phyloP scores from a whole-genome alignment of 2,797 vertebrate species.

The Cynodonichthys magdalenae region DNA sequence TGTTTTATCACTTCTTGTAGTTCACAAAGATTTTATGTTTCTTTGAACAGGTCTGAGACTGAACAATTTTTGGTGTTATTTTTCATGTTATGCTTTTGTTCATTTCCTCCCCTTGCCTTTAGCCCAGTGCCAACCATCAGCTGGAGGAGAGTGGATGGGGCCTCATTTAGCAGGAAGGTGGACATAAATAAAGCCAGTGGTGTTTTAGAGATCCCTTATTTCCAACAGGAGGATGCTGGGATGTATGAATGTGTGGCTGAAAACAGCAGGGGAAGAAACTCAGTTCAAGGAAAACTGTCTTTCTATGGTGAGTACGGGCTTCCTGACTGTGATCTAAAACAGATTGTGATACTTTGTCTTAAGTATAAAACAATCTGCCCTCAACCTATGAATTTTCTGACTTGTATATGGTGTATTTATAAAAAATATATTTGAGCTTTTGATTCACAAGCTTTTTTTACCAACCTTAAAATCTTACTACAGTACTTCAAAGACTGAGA shows the following conservation, averaged over 20 bases:
- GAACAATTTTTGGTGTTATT: slow-evolving; percentile 8
- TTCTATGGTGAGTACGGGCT: slow-evolving; percentile 87
- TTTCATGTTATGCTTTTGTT: slow-evolving; percentile 30
- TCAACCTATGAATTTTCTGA: slow-evolving; percentile 28
- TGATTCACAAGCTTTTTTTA: slow-evolving; percentile 33
- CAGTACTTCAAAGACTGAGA: slow-evolving; percentile 22
- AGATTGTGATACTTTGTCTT: slow-evolving; percentile 19
- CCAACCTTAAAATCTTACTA: slow-evolving; percentile 19
- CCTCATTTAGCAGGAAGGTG: slow-evolving; percentile 88
- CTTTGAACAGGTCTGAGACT: not conserved
- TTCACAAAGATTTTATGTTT: slow-evolving; percentile 1
- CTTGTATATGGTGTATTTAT: slow-evolving; percentile 36
- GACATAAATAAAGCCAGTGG: slow-evolving; percentile 88
- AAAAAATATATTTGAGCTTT: slow-evolving; percentile 13
- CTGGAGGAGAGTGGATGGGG: slow-evolving; percentile 90
- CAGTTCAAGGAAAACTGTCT: slow-evolving; percentile 89
- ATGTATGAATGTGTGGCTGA: slow-evolving; percentile 92
- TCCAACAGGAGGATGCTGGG: slow-evolving; percentile 92
- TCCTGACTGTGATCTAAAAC: slow-evolving; percentile 47
- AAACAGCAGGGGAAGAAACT: slow-evolving; percentile 90
- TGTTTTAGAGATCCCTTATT: slow-evolving; percentile 93
- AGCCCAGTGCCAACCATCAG: slow-evolving; percentile 92
- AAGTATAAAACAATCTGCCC: slow-evolving; percentile 14
- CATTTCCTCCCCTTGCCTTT: slow-evolving; percentile 12
- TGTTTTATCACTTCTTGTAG: slow-evolving; percentile 5